A percentile compares a stretch with the other conserved stretches of the same genome.
Evolutionary conservation across 2,797 vertebrate species (phyloP).

Genomic region (Pogoniulus pusillus): DNA sequence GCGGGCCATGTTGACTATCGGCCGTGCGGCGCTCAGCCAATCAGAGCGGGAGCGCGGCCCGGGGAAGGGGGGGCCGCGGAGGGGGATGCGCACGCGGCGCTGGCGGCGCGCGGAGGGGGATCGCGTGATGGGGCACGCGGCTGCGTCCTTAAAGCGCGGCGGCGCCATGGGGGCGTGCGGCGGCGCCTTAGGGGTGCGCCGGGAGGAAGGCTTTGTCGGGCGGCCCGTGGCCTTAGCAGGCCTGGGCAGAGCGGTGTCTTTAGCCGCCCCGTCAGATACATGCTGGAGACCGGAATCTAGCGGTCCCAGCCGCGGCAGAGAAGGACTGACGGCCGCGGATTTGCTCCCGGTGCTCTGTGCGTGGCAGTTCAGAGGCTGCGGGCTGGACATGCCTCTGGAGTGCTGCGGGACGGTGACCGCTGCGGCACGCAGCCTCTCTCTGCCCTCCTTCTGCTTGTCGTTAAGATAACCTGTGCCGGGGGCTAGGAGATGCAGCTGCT

Average conservation of each 20-base stretch:
- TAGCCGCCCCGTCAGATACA: neutral
- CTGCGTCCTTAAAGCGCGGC: neutral
- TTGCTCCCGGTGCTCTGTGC: too few relatives aligned
- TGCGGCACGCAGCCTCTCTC: neutral
- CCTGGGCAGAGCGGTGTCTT: neutral
- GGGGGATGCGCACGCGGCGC: neutral
- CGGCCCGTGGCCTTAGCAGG: too few relatives aligned
- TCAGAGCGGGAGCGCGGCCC: neutral
- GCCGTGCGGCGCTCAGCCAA: slow-evolving; percentile 40
- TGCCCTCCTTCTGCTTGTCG: neutral
- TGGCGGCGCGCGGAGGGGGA: neutral
- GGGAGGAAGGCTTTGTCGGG: neutral
- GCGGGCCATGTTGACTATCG: slow-evolving; percentile 67
- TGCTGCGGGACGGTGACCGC: neutral
- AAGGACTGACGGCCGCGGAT: neutral
- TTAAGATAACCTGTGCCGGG: accelerated
- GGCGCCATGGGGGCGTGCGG: accelerated
- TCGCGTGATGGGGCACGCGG: neutral
- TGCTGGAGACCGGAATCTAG: neutral
- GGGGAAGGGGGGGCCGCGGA: neutral
- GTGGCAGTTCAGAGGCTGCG: neutral
- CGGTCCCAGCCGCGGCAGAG: neutral
- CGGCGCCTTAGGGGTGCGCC: too few relatives aligned
- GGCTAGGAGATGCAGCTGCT: neutral
- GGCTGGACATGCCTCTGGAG: neutral